Conservation (phyloP, 2,888 invertebrate genomes). For the Blera fallax region DNA sequence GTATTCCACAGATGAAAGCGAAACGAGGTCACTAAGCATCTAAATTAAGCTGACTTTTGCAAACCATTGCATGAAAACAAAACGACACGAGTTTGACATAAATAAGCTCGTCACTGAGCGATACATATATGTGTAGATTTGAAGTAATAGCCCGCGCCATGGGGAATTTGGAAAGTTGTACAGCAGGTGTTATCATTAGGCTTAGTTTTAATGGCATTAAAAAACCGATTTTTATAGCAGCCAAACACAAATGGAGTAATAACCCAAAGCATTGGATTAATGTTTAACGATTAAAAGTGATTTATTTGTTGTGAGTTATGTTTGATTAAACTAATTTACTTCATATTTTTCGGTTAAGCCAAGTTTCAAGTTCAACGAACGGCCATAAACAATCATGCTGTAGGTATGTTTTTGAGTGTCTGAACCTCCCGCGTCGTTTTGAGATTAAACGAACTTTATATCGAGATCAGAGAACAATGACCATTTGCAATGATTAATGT, state of each 20-base stretch:
- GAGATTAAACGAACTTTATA: background rate
- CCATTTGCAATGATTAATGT: constrained; percentile 2
- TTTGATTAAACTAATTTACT: background rate
- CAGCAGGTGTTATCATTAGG: constrained; percentile 12
- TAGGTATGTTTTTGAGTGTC: background rate
- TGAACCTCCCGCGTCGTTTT: background rate
- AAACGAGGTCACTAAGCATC: constrained; percentile 57
- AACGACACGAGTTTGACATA: constrained; percentile 49
- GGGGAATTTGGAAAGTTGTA: background rate
- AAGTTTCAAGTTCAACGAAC: background rate
- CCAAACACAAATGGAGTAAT: background rate
- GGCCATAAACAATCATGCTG: background rate
- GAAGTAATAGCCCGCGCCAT: no score
- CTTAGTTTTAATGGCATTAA: background rate
- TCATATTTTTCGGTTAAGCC: background rate
- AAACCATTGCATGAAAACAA: constrained; percentile 29
- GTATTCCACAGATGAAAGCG: constrained; percentile 38
- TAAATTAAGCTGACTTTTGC: constrained; percentile 43
- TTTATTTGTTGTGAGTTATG: background rate
- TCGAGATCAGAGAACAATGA: background rate
- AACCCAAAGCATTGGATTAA: background rate
- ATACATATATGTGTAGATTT: background rate
- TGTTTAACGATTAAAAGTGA: background rate
- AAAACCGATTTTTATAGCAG: background rate
- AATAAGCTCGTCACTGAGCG: constrained; percentile 7